Conservation (phyloP, 2,888 invertebrate genomes). For the Keiferia lycopersicella region DNA sequence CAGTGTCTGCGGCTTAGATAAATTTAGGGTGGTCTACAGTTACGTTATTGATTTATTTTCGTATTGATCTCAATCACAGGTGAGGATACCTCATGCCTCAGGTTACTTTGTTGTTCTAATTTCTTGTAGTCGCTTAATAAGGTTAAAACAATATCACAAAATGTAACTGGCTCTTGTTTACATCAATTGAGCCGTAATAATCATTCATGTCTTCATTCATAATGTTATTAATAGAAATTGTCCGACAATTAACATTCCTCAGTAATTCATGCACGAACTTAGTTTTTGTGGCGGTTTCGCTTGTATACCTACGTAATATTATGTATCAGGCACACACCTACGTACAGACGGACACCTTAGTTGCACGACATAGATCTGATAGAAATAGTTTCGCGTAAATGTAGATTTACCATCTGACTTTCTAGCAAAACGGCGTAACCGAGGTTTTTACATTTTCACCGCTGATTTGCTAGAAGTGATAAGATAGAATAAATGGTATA, state of each 20-base stretch:
- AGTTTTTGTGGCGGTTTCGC: slow-evolving; percentile 11
- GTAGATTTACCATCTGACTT: slow-evolving; percentile 60
- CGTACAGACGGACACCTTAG: slow-evolving; percentile 48
- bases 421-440: slow-evolving; percentile 8
- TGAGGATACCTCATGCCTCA: background rate
- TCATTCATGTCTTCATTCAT: slow-evolving; percentile 5
- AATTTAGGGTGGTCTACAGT: too few relatives aligned
- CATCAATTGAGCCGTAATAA: background rate
- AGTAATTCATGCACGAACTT: slow-evolving; percentile 10
- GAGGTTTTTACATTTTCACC: background rate
- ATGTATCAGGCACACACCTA: slow-evolving; percentile 29
- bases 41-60: background rate
- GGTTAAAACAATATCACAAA: background rate
- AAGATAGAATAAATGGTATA: background rate
- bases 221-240: slow-evolving; percentile 20
- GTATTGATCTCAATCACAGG: background rate
- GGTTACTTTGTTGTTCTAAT: background rate
- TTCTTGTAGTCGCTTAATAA: background rate
- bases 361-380: slow-evolving; percentile 65
- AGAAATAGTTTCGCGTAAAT: slow-evolving; percentile 79
- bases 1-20: too few relatives aligned
- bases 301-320: slow-evolving; percentile 26
- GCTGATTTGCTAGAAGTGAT: background rate
- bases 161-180: background rate
- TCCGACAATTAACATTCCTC: slow-evolving; percentile 12